These are phyloP conservation scores for Danio albolineatus DNA, from an alignment of 2,797 vertebrate species.

Conservation along the genomic window DNA sequence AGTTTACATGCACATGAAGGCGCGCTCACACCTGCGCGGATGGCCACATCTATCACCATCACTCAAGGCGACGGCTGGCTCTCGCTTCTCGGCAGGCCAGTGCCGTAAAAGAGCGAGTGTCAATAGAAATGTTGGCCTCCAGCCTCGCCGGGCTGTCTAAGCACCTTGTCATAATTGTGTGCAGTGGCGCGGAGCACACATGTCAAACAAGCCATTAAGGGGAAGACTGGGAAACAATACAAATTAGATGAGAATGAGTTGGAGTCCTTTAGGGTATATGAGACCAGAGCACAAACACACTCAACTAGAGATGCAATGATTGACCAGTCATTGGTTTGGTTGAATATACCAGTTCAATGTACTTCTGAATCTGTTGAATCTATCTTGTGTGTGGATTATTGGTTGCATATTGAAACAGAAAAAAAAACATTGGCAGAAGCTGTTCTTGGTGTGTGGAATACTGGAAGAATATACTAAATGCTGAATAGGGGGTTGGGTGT, in stretches of 20 bases:
- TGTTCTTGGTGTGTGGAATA: no score
- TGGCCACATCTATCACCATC: constrained; percentile 34
- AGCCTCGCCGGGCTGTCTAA: constrained; percentile 59
- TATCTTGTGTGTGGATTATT: no score
- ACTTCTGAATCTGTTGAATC: no score
- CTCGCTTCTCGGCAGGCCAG: constrained; percentile 32
- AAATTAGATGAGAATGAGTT: constrained; percentile 63
- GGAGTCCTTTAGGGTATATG: constrained; percentile 25
- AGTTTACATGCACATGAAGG: constrained; percentile 40
- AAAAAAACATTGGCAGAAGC: no score
- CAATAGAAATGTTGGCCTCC: constrained; percentile 65
- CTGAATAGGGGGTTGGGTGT: no score
- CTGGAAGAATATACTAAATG: no score
- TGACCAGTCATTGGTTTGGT: no score
- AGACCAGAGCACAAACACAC: constrained; percentile 39
- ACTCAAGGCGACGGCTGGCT: constrained; percentile 27
- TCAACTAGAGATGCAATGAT: constrained; percentile 14
- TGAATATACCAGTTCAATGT: no score
- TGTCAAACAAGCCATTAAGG: constrained; percentile 69
- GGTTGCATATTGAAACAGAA: no score
- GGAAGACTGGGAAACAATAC: constrained; percentile 63
- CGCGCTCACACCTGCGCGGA: constrained; percentile 6
- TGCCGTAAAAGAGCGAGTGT: constrained; percentile 61
- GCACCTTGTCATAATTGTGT: constrained; percentile 72
- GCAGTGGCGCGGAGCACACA: constrained; percentile 62